Conservation (phyloP, 2,113 vertebrate genomes). For the Damaliscus lunatus region DNA sequence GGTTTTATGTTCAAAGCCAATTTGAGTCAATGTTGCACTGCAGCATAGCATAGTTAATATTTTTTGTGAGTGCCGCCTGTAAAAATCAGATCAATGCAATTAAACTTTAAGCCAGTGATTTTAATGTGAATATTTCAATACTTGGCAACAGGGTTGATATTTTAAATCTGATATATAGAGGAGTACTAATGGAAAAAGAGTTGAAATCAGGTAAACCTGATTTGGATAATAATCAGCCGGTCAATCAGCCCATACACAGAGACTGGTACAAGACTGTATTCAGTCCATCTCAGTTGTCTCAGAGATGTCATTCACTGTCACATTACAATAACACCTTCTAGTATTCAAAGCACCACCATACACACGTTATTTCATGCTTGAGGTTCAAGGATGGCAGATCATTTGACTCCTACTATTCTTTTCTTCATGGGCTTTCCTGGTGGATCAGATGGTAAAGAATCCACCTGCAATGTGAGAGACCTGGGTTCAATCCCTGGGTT, state of each 20-base stretch:
- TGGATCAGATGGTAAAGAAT: not conserved
- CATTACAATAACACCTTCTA: not conserved
- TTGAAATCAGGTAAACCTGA: slow-evolving; percentile 49
- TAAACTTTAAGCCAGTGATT: slow-evolving; percentile 66
- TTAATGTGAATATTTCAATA: slow-evolving; percentile 59
- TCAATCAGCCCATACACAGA: not conserved
- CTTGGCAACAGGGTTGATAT: not conserved
- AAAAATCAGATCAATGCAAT: slow-evolving; percentile 58
- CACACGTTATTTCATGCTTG: not conserved
- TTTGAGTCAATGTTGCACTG: slow-evolving; percentile 47
- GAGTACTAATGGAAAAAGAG: slow-evolving; percentile 30
- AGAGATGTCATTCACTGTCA: not conserved
- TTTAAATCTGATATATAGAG: slow-evolving; percentile 58
- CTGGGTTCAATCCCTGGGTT: not conserved
- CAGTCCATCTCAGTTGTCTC: not conserved
- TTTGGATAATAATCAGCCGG: slow-evolving; percentile 42
- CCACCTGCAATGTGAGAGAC: not conserved
- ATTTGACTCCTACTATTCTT: not conserved
- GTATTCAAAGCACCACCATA: not conserved
- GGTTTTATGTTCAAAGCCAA: slow-evolving; percentile 42
- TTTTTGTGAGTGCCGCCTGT: slow-evolving; percentile 30
- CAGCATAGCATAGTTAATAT: slow-evolving; percentile 25
- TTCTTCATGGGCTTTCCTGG: not conserved
- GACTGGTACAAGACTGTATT: not conserved
- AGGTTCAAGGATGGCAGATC: not conserved